These are phyloP conservation scores for Nasua narica DNA, from an alignment of 2,797 vertebrate genomes.

Conservation along the genomic window DNA sequence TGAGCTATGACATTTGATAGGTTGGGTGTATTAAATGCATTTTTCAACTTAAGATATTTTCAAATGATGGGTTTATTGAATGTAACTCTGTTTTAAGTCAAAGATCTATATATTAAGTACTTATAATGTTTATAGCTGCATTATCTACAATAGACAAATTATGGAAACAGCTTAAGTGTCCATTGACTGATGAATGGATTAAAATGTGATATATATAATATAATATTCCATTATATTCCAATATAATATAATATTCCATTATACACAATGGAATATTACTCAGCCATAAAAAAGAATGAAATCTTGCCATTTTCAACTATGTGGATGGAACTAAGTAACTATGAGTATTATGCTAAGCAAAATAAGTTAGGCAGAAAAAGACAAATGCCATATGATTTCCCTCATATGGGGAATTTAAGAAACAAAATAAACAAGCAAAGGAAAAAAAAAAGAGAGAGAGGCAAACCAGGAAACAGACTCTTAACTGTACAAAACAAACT, in stretches of 20 bases:
- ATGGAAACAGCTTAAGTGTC: background rate
- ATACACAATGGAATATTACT: background rate
- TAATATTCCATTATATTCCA: no score
- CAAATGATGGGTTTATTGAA: background rate
- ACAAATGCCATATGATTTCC: background rate
- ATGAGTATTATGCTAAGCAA: background rate
- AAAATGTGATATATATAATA: no score
- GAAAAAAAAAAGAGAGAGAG: background rate
- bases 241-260: no score
- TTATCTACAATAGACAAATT: background rate
- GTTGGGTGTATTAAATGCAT: background rate
- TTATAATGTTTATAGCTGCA: background rate
- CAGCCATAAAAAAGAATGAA: background rate
- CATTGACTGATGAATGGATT: background rate
- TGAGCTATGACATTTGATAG: background rate
- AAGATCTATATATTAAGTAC: background rate
- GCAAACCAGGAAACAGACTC: background rate
- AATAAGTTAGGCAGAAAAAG: background rate
- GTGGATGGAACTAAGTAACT: background rate
- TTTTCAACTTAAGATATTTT: background rate
- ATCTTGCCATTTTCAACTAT: background rate
- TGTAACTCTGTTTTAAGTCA: background rate
- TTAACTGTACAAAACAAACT: background rate
- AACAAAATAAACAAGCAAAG: background rate
- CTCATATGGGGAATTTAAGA: background rate